Conservation (phyloP, 2,888 invertebrate genomes). For the Lobophora halterata region DNA sequence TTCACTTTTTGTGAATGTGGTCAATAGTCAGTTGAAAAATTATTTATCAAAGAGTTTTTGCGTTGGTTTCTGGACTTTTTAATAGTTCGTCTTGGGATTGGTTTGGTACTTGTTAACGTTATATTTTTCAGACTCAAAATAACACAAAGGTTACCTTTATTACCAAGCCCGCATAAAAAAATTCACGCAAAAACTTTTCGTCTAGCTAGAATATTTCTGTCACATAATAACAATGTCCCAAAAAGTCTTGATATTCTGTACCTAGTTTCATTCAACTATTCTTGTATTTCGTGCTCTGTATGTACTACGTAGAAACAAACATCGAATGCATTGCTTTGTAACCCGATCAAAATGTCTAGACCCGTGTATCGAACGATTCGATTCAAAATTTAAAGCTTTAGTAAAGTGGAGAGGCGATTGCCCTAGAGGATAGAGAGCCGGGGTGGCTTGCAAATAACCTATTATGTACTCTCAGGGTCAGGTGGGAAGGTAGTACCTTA, state of each 20-base stretch:
- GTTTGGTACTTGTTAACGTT: too few relatives aligned
- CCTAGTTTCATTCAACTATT: too few relatives aligned
- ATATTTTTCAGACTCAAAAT: too few relatives aligned
- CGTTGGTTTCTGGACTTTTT: too few relatives aligned
- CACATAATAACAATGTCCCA: too few relatives aligned
- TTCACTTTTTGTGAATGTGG: slow-evolving; percentile 2
- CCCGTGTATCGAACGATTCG: slow-evolving; percentile 16
- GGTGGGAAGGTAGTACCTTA: slow-evolving; percentile 10
- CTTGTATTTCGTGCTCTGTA: not conserved
- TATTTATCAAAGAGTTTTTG: not conserved
- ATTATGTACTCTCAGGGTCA: slow-evolving; percentile 22
- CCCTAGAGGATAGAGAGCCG: slow-evolving; percentile 10
- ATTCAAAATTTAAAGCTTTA: slow-evolving; percentile 25
- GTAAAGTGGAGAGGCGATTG: slow-evolving; percentile 20
- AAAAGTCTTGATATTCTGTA: too few relatives aligned
- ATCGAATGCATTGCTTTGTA: slow-evolving; percentile 12
- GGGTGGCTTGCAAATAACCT: slow-evolving; percentile 16
- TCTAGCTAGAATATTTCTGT: too few relatives aligned
- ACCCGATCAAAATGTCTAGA: slow-evolving; percentile 17
- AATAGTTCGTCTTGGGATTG: too few relatives aligned
- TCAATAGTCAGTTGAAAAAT: not conserved
- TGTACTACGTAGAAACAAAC: slow-evolving; percentile 4
- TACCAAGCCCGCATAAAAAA: too few relatives aligned
- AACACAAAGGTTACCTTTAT: too few relatives aligned
- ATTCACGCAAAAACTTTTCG: too few relatives aligned